Evolutionary conservation across 1,140 invertebrate genomes (phyloP).

Genomic region (Drosophila pseudoananassae): DNA sequence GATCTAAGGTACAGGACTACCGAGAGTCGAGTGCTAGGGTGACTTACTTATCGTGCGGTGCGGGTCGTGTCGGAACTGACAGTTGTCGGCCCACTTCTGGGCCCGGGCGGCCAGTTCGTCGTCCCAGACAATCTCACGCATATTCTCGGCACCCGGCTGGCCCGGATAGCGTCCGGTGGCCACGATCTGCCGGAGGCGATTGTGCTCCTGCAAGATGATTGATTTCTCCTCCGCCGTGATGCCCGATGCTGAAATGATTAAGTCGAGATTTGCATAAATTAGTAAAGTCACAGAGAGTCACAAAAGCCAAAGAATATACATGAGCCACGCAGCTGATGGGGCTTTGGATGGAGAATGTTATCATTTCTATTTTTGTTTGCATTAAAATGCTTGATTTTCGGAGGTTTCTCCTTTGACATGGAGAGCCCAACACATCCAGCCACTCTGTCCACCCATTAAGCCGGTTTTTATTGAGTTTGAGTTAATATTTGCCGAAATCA

Average conservation of each 20-base stretch:
- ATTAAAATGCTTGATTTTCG: slow-evolving; percentile 60
- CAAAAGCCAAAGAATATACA: slow-evolving; percentile 41
- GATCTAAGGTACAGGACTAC: neutral
- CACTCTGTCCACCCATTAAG: slow-evolving; percentile 26
- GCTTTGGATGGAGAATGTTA: slow-evolving; percentile 52
- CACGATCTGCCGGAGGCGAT: slow-evolving; percentile 90
- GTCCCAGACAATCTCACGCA: slow-evolving; percentile 95
- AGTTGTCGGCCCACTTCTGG: slow-evolving; percentile 93
- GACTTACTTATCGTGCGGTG: slow-evolving; percentile 87
- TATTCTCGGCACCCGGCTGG: slow-evolving; percentile 91
- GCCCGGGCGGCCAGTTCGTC: slow-evolving; percentile 92
- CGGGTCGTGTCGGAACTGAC: slow-evolving; percentile 90
- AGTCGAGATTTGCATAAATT: slow-evolving; percentile 75
- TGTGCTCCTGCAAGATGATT: slow-evolving; percentile 91
- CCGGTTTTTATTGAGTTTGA: slow-evolving; percentile 56
- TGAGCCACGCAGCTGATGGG: slow-evolving; percentile 27
- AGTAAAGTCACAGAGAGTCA: slow-evolving; percentile 11
- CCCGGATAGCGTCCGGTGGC: slow-evolving; percentile 90
- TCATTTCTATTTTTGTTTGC: slow-evolving; percentile 76
- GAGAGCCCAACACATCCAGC: neutral
- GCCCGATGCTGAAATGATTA: slow-evolving; percentile 85
- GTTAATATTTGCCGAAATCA: slow-evolving; percentile 58
- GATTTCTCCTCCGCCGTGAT: slow-evolving; percentile 89
- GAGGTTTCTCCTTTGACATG: slow-evolving; percentile 48
- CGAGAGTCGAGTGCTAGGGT: neutral